These are phyloP conservation scores for Onychomys arenicola DNA, from an alignment of 2,797 vertebrate genomes.

Conservation along the genomic window DNA sequence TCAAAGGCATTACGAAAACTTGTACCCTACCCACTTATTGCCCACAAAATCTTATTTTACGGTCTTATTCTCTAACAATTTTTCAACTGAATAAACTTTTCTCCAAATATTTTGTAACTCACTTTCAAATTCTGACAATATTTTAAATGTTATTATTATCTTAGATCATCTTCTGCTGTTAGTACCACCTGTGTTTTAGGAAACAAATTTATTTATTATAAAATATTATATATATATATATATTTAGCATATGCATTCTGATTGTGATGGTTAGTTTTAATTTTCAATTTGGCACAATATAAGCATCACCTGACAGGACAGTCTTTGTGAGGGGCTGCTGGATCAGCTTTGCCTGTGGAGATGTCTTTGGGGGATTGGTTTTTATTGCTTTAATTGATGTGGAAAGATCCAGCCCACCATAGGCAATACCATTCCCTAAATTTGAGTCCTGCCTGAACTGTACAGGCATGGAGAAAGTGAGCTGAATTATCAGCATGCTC, in stretches of 20 bases:
- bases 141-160: background rate
- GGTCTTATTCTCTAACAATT: conserved; percentile 7
- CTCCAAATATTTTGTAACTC: background rate
- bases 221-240: background rate
- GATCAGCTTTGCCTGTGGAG: background rate
- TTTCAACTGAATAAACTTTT: background rate
- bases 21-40: background rate
- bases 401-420: background rate
- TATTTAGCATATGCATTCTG: background rate
- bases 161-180: background rate
- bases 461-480: too few relatives aligned
- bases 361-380: background rate
- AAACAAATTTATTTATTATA: background rate
- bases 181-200: background rate
- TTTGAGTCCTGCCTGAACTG: background rate
- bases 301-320: background rate
- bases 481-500: background rate
- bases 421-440: background rate
- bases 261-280: background rate
- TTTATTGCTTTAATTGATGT: background rate
- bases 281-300: background rate
- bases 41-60: background rate
- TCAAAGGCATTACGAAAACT: background rate
- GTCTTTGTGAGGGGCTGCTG: background rate
- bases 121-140: background rate